Base-by-base conservation (phyloP, 1,140 invertebrate species). In the Probaryconus sp. region DNA sequence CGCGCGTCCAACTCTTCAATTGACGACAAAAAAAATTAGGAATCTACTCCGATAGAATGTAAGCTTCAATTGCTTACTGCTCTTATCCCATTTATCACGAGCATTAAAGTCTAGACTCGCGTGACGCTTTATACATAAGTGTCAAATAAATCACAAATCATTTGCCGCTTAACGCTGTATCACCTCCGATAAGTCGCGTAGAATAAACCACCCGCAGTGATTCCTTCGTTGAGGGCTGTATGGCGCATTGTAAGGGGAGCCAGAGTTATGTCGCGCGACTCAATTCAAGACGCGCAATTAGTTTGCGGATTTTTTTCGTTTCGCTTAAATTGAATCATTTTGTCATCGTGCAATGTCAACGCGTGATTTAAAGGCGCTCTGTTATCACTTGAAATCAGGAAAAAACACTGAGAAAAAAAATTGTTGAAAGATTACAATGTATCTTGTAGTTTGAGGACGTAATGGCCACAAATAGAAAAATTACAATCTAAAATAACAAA, bases 131-230 rank as follows among this genome's bases (percentile, higher is more conserved):
- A 42, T 74, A 61, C 43, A 61, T 45, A 74, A 63, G 71, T 61
- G 63, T 68, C 63, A 74, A 67, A 74, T 74, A 68, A 68, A 68
- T 68, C 71, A 74, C 56, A 67, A 74, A 74, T 74, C 71, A 68
- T 74, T 74, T 51, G 71, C 50, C 48, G 71, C 56, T 68, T 74
- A 74, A 68, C 70, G 63, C 70, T 55, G 50, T 68, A 74, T 67
- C 70, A 68, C 70, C 70, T 67, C 56, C 48, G 71, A 67, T 68
- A 61, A 68, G 56, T 74, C 56, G 64, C 4, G 21, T 20, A 55
- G 48, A 68, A 67, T 61, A 28, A 74, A 45, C 64, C 71, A 55
- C 63, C 61, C 51, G 64, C 64, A 21, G 63, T 60, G 63, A 74
- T 64, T 48, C 13, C 47, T 42, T 45, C n/a, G n/a, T n/a, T n/a